Evolutionary conservation across 2,888 invertebrate genomes (phyloP).

Genomic region (Arenicola marina): DNA sequence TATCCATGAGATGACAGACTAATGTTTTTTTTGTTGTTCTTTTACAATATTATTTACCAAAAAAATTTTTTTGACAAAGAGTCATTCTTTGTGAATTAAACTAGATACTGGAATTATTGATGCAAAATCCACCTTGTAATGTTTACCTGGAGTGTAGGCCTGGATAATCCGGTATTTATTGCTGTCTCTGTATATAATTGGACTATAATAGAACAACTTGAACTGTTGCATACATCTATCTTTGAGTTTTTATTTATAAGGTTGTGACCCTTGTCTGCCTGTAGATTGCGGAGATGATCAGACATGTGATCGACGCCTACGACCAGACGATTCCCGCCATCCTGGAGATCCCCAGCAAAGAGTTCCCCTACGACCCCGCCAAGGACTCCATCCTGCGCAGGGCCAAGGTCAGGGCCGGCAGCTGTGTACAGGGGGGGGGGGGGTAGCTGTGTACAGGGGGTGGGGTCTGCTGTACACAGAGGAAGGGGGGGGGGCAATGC

Average conservation of each 20-base stretch:
- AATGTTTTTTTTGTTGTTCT: too few species aligned
- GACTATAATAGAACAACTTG: too few species aligned
- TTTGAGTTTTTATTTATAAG: conserved; percentile 3
- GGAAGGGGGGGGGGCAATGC: not conserved
- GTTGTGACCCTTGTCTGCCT: too few species aligned
- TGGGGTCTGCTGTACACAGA: not conserved
- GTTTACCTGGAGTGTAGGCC: not conserved
- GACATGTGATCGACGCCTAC: conserved; percentile 94
- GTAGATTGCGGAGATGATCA: conserved; percentile 91
- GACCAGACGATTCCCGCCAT: conserved; percentile 92
- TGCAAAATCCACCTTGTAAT: not conserved
- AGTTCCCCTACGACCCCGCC: conserved; percentile 95
- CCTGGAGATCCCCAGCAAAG: conserved; percentile 97
- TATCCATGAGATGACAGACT: too few species aligned
- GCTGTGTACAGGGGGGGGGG: not conserved
- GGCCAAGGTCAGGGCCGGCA: conserved; percentile 73
- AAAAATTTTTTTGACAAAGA: too few species aligned
- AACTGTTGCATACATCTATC: not conserved
- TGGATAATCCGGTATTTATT: not conserved
- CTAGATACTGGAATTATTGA: too few species aligned
- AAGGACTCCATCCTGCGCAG: conserved; percentile 97
- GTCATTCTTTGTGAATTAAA: too few species aligned
- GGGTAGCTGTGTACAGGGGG: not conserved
- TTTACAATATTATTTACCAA: too few species aligned
- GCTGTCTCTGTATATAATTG: not conserved